Evolutionary conservation across 2,888 invertebrate species (phyloP).

Genomic region (Andrena camellia): DNA sequence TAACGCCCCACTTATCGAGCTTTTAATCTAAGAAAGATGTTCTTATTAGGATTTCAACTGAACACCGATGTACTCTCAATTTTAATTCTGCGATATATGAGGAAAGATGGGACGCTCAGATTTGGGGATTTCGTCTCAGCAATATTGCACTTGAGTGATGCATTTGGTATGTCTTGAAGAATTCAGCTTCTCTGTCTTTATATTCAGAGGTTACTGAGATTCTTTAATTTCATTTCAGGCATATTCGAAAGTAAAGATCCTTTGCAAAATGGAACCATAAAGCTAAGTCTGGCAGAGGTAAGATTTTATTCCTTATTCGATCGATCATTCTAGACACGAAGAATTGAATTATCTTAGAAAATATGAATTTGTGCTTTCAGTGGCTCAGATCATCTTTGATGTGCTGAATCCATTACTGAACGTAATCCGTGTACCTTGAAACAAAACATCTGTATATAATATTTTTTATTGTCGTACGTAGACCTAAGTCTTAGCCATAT

Average conservation of each 20-base stretch:
- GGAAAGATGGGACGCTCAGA: conserved; percentile 95
- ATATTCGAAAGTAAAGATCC: conserved; percentile 92
- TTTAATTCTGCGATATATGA: conserved; percentile 94
- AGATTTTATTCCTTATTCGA: neutral
- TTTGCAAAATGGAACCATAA: conserved; percentile 92
- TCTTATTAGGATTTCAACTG: conserved; percentile 90
- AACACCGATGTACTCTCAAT: conserved; percentile 94
- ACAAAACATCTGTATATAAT: conserved; percentile 81
- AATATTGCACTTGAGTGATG: conserved; percentile 94
- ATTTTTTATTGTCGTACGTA: conserved; percentile 72
- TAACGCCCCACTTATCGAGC: neutral
- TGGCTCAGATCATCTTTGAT: conserved; percentile 91
- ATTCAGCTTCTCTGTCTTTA: neutral
- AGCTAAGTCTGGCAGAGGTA: conserved; percentile 92
- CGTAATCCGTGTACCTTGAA: conserved; percentile 70
- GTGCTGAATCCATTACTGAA: conserved; percentile 86
- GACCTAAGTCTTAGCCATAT: conserved; percentile 80
- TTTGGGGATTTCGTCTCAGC: conserved; percentile 97
- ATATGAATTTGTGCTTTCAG: conserved; percentile 86
- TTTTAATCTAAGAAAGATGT: conserved; percentile 15
- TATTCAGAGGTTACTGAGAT: conserved; percentile 8
- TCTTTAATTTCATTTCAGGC: conserved; percentile 85
- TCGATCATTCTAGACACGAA: neutral
- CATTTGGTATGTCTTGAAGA: conserved; percentile 90
- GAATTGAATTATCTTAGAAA: conserved; percentile 11